Evolutionary conservation across 1,140 invertebrate genomes (phyloP), one percentile per base, ranked within the genome.

Genomic region (Atta colombica): DNA sequence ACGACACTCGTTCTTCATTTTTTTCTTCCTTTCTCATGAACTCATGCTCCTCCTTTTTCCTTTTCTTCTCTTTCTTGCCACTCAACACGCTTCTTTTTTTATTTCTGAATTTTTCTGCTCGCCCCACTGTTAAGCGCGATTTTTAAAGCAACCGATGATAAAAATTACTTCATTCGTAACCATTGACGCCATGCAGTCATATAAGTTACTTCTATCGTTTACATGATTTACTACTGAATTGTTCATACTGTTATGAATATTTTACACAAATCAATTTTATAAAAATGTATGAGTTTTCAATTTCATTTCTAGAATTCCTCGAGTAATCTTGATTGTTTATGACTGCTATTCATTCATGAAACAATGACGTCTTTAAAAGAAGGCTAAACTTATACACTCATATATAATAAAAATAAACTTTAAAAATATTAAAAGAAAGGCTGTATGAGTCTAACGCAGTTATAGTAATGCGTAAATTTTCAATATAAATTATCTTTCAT

Each of bases 11-110:
- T 74, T 45, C 63, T 51, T 63, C 84, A n/a, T 53, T 61, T 75
- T 77, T 69, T 77, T 66, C 66, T 63, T 58, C 69, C 55, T 85
- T 53, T 74, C 71, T 82, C 69, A 72, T 90, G 63, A 85, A 78
- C 84, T 25, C 14, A 39, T 49, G 18, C 51, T 74, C 53, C 80
- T 74, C 80, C 14, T 60, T 61, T 7, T 12, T 18, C 14, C 49
- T 28, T 35, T 39, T 10, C 14, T 7, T 14, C 28, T 6, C 18
- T 65, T 35, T 58, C 55, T 25, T 53, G 10, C 16, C 35, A 84
- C 68, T 53, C 55, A 51, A 49, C 55, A 60, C 51, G 21, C 65
- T 85, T 51, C 18, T 21, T 16, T 25, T 77, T 77, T 63, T 7
- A 35, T 35, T 53, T 61, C 21, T 18, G 25, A 69, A 28, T 53